Percentiles rank a stretch among this genome's conserved stretches.
Conservation (phyloP, 2,113 vertebrate species). For the Muntiacus reevesi region DNA sequence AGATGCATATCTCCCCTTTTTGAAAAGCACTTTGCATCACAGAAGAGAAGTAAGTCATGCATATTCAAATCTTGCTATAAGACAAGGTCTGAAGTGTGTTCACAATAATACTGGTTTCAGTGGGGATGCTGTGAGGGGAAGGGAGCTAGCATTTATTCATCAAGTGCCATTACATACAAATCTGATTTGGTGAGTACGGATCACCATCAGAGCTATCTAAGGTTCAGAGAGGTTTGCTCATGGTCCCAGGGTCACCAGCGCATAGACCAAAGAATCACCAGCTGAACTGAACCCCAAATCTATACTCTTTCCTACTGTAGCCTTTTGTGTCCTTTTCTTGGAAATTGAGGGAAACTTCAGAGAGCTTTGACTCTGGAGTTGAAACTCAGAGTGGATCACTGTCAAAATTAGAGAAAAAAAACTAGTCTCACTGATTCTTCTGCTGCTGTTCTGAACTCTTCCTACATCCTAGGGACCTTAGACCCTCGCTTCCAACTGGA, state of each 20-base stretch:
- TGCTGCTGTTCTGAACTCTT: neutral
- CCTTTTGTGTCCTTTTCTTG: neutral
- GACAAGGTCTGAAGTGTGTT: neutral
- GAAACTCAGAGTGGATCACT: neutral
- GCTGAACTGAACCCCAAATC: neutral
- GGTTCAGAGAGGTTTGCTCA: neutral
- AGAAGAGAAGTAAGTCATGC: neutral
- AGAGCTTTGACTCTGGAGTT: neutral
- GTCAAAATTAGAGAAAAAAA: neutral
- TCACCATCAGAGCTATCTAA: neutral
- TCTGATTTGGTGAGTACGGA: neutral
- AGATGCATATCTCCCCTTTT: neutral
- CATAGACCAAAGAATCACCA: neutral
- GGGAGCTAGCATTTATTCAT: neutral
- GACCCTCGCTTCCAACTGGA: neutral
- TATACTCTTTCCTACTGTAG: neutral
- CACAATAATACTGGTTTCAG: neutral
- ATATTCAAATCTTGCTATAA: neutral
- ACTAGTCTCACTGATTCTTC: neutral
- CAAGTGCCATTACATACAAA: neutral
- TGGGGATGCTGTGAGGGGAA: neutral
- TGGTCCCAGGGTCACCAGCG: neutral
- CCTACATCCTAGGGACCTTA: neutral
- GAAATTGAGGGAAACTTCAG: neutral
- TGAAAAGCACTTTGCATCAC: neutral